These are phyloP conservation scores for Sebastiscus albofasciatus DNA, from an alignment of 2,797 vertebrate genomes.

Conservation along the genomic window DNA sequence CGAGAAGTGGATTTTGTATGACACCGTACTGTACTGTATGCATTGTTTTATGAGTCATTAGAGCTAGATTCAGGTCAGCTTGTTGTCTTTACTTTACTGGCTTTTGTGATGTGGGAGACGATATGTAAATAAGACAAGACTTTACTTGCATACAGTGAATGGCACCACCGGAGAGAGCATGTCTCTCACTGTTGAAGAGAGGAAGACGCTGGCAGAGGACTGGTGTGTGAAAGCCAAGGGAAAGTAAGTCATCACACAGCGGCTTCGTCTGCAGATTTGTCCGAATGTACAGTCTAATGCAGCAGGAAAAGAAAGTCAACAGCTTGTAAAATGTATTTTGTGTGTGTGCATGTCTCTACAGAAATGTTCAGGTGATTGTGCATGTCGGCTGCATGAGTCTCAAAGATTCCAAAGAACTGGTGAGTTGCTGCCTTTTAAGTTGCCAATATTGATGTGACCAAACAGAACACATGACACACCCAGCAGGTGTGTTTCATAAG, in stretches of 20 bases:
- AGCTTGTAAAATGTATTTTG: neutral
- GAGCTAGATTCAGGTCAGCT: neutral
- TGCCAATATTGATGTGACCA: neutral
- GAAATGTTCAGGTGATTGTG: conserved; percentile 90
- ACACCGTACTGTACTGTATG: neutral
- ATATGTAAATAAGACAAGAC: neutral
- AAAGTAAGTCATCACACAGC: conserved; percentile 84
- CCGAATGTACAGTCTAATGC: no score
- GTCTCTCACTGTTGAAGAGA: conserved; percentile 89
- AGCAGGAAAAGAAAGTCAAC: no score
- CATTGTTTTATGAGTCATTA: neutral
- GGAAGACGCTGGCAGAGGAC: conserved; percentile 87
- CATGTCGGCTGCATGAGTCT: conserved; percentile 92
- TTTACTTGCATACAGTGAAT: conserved; percentile 85
- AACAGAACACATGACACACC: neutral
- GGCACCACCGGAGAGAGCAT: conserved; percentile 95
- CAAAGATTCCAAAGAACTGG: conserved; percentile 92
- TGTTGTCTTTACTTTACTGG: neutral
- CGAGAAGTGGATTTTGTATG: neutral
- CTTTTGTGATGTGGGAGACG: neutral
- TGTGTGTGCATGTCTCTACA: conserved; percentile 55
- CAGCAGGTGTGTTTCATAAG: neutral
- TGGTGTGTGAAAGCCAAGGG: conserved; percentile 89
- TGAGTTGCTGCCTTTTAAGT: conserved; percentile 70
- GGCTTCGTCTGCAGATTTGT: neutral